Evolutionary conservation across 2,888 invertebrate genomes (phyloP).

Genomic region (Lordiphosa andalusiaca): DNA sequence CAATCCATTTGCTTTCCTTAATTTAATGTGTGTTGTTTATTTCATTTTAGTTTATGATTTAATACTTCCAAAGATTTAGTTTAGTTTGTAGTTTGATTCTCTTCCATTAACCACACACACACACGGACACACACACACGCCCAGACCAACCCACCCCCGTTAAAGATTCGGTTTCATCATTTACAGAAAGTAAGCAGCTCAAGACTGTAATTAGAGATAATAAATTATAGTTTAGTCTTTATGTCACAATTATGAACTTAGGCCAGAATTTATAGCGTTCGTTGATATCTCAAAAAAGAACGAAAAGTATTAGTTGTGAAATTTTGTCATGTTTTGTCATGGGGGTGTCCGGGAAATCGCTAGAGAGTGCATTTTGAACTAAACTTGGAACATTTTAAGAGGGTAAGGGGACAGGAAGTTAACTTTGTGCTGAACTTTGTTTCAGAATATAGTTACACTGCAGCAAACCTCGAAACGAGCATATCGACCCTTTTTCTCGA

Average conservation of each 20-base stretch:
- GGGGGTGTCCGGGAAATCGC: too few species aligned
- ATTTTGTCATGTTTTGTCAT: slow-evolving; percentile 4
- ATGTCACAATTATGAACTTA: slow-evolving; percentile 14
- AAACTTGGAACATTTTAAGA: too few species aligned
- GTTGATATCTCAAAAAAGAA: slow-evolving; percentile 26
- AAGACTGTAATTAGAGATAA: slow-evolving; percentile 61
- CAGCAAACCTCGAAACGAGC: too few species aligned
- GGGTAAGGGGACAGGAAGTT: too few species aligned
- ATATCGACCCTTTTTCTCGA: too few species aligned
- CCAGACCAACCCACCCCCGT: slow-evolving; percentile 1
- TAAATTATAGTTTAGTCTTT: slow-evolving; percentile 27
- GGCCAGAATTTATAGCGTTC: slow-evolving; percentile 24
- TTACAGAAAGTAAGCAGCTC: slow-evolving; percentile 34
- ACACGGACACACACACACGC: background rate
- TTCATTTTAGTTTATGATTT: slow-evolving; percentile 60
- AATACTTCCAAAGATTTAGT: slow-evolving; percentile 68
- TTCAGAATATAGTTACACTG: too few species aligned
- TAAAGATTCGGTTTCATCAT: slow-evolving; percentile 25
- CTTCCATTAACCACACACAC: slow-evolving; percentile 1
- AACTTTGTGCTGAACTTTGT: too few species aligned
- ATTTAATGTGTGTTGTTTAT: slow-evolving; percentile 26
- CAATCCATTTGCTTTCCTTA: slow-evolving; percentile 21
- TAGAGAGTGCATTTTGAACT: too few species aligned
- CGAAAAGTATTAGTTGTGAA: slow-evolving; percentile 61
- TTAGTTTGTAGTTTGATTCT: slow-evolving; percentile 52